Percentiles rank a stretch among this genome's conserved stretches.
phyloP scores from a whole-genome alignment of 2,888 invertebrate species.

The Eupithecia inturbata region DNA sequence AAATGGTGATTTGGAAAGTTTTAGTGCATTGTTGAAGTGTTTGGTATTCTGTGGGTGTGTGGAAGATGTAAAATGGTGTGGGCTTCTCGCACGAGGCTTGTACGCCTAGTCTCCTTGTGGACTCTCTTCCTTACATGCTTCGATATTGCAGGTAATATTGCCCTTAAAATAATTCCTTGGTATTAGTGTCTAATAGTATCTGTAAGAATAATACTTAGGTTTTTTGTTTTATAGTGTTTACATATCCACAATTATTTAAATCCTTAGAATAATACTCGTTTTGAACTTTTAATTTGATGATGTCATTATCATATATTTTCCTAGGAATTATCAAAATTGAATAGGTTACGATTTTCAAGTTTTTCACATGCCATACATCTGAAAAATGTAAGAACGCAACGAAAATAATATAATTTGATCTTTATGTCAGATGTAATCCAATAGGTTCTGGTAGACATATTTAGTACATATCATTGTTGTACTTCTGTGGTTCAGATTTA shows the following conservation, averaged over 20 bases:
- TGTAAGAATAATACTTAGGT: too few species aligned
- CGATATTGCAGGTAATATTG: slow-evolving; percentile 29
- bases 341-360: too few species aligned
- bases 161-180: background rate
- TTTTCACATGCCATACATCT: too few species aligned
- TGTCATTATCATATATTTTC: background rate
- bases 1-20: slow-evolving; percentile 9
- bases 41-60: slow-evolving; percentile 27
- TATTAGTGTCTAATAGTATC: background rate
- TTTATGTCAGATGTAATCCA: too few species aligned
- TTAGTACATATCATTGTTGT: background rate
- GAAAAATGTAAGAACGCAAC: too few species aligned
- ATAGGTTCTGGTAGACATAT: too few species aligned
- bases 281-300: background rate
- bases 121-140: slow-evolving; percentile 23
- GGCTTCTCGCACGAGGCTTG: slow-evolving; percentile 59
- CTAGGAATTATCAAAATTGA: too few species aligned
- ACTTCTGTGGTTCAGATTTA: background rate
- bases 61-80: slow-evolving; percentile 71
- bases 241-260: too few species aligned
- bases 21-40: slow-evolving; percentile 15
- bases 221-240: too few species aligned
- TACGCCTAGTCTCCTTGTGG: slow-evolving; percentile 44
- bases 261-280: background rate
- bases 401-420: too few species aligned